These are phyloP conservation scores for Venustaconcha ellipsiformis DNA, from an alignment of 1,140 invertebrate species.

Conservation along the genomic window DNA sequence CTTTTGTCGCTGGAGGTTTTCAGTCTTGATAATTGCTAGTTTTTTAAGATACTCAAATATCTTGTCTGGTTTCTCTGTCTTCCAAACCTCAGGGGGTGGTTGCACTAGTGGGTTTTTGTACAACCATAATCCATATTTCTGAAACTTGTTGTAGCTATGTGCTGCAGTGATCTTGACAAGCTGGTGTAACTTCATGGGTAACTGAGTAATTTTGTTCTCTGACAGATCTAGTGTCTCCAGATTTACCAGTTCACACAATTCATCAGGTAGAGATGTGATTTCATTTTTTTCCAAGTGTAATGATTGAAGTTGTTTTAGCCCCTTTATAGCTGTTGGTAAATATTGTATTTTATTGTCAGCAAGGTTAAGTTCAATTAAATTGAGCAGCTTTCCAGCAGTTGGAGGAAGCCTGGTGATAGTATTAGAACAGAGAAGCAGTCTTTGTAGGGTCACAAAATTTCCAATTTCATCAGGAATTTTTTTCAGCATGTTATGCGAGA, in stretches of 20 bases:
- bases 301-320: slow-evolving; percentile 49
- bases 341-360: slow-evolving; percentile 51
- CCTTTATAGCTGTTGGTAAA: slow-evolving; percentile 57
- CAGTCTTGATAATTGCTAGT: slow-evolving; percentile 61
- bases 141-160: slow-evolving; percentile 61
- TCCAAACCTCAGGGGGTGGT: slow-evolving; percentile 66
- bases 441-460: slow-evolving; percentile 52
- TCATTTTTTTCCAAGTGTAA: slow-evolving; percentile 58
- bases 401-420: slow-evolving; percentile 53
- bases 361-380: slow-evolving; percentile 55
- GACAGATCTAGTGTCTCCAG: slow-evolving; percentile 65
- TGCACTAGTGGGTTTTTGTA: slow-evolving; percentile 65
- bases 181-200: slow-evolving; percentile 61
- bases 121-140: slow-evolving; percentile 66
- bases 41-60: slow-evolving; percentile 66
- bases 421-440: slow-evolving; percentile 60
- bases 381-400: slow-evolving; percentile 51
- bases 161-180: slow-evolving; percentile 56
- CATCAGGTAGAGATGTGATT: slow-evolving; percentile 57
- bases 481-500: slow-evolving; percentile 63
- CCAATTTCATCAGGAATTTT: slow-evolving; percentile 59
- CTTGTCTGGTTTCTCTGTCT: slow-evolving; percentile 59
- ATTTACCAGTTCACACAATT: slow-evolving; percentile 58
- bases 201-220: slow-evolving; percentile 52
- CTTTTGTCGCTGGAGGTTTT: slow-evolving; percentile 65